phyloP scores from a whole-genome alignment of 2,797 vertebrate species.

The Propithecus deckenii region DNA sequence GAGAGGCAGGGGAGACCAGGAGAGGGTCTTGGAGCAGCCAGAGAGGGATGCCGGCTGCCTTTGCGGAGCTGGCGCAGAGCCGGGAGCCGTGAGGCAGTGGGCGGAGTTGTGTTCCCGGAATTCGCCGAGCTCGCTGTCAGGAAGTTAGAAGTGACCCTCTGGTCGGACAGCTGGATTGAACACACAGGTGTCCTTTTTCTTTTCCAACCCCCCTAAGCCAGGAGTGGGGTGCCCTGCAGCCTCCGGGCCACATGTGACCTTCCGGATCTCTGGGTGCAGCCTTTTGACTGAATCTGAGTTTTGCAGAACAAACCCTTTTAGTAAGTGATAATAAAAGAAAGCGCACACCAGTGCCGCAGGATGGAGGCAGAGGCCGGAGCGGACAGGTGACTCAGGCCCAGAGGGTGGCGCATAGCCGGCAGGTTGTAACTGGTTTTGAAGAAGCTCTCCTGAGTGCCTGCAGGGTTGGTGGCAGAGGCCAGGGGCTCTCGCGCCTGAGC shows the following conservation, averaged over 20 bases:
- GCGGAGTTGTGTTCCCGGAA: not conserved
- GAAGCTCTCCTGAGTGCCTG: not conserved
- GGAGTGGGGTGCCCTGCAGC: not conserved
- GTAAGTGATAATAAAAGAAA: not conserved
- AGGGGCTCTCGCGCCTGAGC: too few species aligned
- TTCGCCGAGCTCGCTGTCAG: not conserved
- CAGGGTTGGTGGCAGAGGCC: not conserved
- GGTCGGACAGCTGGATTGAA: not conserved
- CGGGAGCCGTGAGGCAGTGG: too few species aligned
- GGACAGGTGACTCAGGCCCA: not conserved
- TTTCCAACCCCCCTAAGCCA: not conserved
- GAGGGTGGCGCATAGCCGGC: not conserved
- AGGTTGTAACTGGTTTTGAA: not conserved
- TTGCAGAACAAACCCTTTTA: not conserved
- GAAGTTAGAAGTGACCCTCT: not conserved
- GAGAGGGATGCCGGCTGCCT: not conserved
- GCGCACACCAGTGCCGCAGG: fast-evolving
- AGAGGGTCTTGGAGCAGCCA: too few species aligned
- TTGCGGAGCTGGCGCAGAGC: too few species aligned
- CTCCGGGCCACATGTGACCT: not conserved
- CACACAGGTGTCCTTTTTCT: not conserved
- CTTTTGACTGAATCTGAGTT: not conserved
- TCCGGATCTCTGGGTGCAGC: not conserved
- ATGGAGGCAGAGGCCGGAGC: not conserved
- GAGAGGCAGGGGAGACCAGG: not conserved